A percentile compares a stretch with the other conserved stretches of the same genome.
Evolutionary conservation across 1,140 invertebrate species (phyloP).

Genomic region (Trypoxylus dichotomus): DNA sequence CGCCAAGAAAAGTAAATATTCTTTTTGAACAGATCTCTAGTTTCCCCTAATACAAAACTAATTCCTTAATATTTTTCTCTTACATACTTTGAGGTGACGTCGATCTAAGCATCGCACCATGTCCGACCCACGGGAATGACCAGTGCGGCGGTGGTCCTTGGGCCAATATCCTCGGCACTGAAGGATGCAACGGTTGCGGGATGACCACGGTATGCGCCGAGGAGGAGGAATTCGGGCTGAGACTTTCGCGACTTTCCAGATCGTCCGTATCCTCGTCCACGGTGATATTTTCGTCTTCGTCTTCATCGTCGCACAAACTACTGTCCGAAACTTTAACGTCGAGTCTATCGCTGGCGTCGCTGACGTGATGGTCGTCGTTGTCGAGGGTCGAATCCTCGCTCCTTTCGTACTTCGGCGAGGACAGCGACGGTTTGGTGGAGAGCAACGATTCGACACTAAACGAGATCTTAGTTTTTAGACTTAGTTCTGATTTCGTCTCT

Average conservation of each 20-base stretch:
- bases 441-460: slow-evolving; percentile 53
- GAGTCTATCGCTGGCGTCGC: slow-evolving; percentile 30
- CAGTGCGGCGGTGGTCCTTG: slow-evolving; percentile 44
- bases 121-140: slow-evolving; percentile 48
- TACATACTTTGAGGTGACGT: slow-evolving; percentile 49
- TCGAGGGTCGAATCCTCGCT: neutral
- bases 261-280: slow-evolving; percentile 48
- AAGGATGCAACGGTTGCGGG: slow-evolving; percentile 52
- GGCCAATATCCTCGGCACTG: slow-evolving; percentile 45
- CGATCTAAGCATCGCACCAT: slow-evolving; percentile 44
- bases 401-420: slow-evolving; percentile 14
- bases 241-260: slow-evolving; percentile 45
- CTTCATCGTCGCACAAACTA: slow-evolving; percentile 30
- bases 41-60: too few species aligned
- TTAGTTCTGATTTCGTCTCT: slow-evolving; percentile 47
- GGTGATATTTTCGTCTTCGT: slow-evolving; percentile 47
- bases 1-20: too few species aligned
- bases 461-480: slow-evolving; percentile 50
- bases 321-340: slow-evolving; percentile 34
- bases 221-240: slow-evolving; percentile 44
- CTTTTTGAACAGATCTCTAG: too few species aligned
- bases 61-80: neutral
- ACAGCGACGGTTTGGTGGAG: slow-evolving; percentile 31
- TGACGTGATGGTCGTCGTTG: slow-evolving; percentile 14
- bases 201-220: slow-evolving; percentile 48